Conservation (phyloP, 2,797 vertebrate genomes). For the Leucoraja ocellata region DNA sequence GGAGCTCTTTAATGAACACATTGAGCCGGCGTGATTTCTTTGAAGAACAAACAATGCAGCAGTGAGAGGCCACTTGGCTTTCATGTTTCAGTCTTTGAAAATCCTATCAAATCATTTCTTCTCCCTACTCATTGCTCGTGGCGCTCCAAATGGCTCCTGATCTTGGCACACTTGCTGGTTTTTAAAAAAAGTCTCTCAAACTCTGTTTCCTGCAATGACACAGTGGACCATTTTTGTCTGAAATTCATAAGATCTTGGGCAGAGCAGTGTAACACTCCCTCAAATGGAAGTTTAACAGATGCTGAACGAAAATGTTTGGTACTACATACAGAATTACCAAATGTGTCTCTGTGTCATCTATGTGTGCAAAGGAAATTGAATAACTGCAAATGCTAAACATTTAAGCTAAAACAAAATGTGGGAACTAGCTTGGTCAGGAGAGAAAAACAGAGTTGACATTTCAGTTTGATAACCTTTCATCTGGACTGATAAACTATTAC, state of each 20-base stretch:
- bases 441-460: too few species aligned
- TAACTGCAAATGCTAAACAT: too few species aligned
- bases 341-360: not conserved
- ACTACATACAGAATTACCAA: not conserved
- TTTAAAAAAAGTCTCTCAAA: not conserved
- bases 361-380: too few species aligned
- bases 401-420: too few species aligned
- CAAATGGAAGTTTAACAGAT: not conserved
- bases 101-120: not conserved
- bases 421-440: too few species aligned
- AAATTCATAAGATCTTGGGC: not conserved
- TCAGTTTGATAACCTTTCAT: too few species aligned
- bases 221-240: not conserved
- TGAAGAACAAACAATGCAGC: not conserved
- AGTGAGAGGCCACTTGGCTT: not conserved
- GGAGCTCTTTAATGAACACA: too few species aligned
- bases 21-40: not conserved
- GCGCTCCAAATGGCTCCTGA: not conserved
- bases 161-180: not conserved
- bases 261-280: not conserved
- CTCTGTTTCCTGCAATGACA: not conserved
- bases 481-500: too few species aligned
- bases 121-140: not conserved
- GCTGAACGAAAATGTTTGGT: too few species aligned
- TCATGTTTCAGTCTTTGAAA: not conserved